These are phyloP conservation scores for Cantharis rufa DNA, from an alignment of 2,888 invertebrate genomes.

Conservation along the genomic window DNA sequence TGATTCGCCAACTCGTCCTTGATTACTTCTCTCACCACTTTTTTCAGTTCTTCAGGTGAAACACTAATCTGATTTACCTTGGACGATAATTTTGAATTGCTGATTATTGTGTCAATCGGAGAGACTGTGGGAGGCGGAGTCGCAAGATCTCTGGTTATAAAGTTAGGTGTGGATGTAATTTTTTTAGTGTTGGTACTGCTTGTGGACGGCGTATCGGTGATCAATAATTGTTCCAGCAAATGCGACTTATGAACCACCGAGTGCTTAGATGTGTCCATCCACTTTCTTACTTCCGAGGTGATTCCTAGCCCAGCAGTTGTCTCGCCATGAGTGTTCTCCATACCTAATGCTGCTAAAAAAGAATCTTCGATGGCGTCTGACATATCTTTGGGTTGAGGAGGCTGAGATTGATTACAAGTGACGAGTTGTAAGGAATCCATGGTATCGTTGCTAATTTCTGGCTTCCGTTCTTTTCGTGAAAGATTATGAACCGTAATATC, in stretches of 20 bases:
- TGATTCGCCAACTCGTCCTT: conserved; percentile 19
- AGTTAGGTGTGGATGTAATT: conserved; percentile 24
- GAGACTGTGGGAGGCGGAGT: neutral
- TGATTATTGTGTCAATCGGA: neutral
- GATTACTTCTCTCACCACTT: conserved; percentile 23
- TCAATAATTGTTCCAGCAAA: neutral
- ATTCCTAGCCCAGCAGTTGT: conserved; percentile 14
- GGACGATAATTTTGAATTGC: neutral
- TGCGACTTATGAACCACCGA: neutral
- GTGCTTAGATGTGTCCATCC: conserved; percentile 15
- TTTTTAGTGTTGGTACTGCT: neutral
- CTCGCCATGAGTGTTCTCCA: conserved; percentile 12
- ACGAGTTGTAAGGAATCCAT: neutral
- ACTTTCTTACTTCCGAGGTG: conserved; percentile 26
- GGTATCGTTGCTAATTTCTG: neutral
- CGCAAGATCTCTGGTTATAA: neutral
- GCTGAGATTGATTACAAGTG: neutral
- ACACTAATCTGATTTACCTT: neutral
- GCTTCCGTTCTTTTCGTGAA: neutral
- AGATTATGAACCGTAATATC: neutral
- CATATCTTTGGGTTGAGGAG: neutral
- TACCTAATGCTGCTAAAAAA: conserved; percentile 44
- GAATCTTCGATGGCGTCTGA: conserved; percentile 39
- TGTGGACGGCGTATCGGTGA: neutral
- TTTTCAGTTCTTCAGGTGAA: conserved; percentile 1